phyloP scores from a whole-genome alignment of 2,888 invertebrate genomes.

The Cepaea hortensis region DNA sequence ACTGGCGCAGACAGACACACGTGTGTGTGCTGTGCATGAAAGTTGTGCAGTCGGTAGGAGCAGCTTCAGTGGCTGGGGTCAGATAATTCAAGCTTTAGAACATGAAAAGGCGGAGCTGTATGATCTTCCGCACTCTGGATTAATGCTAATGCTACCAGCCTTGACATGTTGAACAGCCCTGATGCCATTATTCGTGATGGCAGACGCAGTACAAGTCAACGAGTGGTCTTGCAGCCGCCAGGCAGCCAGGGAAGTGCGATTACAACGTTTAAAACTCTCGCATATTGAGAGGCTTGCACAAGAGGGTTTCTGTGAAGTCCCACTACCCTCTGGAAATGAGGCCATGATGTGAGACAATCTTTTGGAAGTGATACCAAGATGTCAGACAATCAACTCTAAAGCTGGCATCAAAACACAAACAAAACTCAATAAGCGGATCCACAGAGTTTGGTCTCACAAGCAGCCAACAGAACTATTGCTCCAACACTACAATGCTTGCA shows the following conservation, averaged over 20 bases:
- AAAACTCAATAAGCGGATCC: too few relatives aligned
- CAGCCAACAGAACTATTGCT: too few relatives aligned
- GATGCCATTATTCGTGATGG: not conserved
- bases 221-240: not conserved
- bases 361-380: too few relatives aligned
- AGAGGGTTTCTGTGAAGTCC: too few relatives aligned
- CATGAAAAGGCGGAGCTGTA: not conserved
- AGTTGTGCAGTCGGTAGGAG: constrained; percentile 21
- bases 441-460: too few relatives aligned
- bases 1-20: not conserved
- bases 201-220: not conserved
- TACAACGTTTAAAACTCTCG: not conserved
- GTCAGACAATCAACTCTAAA: too few relatives aligned
- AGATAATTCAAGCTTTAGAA: not conserved
- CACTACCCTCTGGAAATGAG: too few relatives aligned
- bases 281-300: too few relatives aligned
- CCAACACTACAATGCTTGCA: too few relatives aligned
- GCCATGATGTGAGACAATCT: too few relatives aligned
- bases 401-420: too few relatives aligned
- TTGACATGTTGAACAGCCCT: not conserved
- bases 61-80: not conserved
- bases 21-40: not conserved
- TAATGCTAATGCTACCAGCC: not conserved
- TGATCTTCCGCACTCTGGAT: not conserved
- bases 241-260: not conserved